Conservation (phyloP, 1,140 invertebrate genomes). For the Phocides pigmalion region DNA sequence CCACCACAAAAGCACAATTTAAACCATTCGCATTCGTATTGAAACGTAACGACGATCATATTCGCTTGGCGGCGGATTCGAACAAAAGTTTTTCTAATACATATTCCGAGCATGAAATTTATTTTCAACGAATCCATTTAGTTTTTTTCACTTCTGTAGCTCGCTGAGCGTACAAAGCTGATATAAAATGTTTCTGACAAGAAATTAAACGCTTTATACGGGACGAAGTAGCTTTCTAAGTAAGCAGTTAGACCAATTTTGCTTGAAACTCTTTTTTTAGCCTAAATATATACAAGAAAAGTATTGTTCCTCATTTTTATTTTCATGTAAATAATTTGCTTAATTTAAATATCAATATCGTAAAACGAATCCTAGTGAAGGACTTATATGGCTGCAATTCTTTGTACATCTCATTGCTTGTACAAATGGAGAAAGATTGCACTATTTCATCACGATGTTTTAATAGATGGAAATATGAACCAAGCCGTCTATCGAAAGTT, state of each 20-base stretch:
- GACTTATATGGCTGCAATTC: too few relatives aligned
- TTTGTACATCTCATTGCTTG: too few relatives aligned
- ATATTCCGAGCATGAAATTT: constrained; percentile 34
- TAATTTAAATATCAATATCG: too few relatives aligned
- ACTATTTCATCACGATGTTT: too few relatives aligned
- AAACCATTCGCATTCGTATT: constrained; percentile 12
- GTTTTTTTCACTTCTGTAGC: constrained; percentile 27
- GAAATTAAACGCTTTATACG: constrained; percentile 30
- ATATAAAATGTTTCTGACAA: constrained; percentile 27
- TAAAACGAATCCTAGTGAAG: too few relatives aligned
- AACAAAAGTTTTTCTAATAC: constrained; percentile 33
- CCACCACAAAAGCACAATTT: constrained; percentile 5
- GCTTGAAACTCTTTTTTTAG: background rate
- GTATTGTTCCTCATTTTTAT: too few relatives aligned
- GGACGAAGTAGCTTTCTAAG: constrained; percentile 16
- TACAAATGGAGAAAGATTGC: too few relatives aligned
- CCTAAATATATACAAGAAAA: background rate
- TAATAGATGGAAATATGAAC: too few relatives aligned
- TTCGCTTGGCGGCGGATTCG: constrained; percentile 5
- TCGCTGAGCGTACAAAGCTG: constrained; percentile 21
- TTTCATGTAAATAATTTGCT: too few relatives aligned
- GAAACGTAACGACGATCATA: constrained; percentile 23
- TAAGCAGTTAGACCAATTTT: background rate
- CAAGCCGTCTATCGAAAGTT: too few relatives aligned
- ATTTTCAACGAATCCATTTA: constrained; percentile 35